Percentiles rank a stretch among this genome's conserved stretches.
These are phyloP conservation scores for Apostichopus japonicus DNA, from an alignment of 35 echinoderm and acorn worm genomes.

Conservation along the genomic window DNA sequence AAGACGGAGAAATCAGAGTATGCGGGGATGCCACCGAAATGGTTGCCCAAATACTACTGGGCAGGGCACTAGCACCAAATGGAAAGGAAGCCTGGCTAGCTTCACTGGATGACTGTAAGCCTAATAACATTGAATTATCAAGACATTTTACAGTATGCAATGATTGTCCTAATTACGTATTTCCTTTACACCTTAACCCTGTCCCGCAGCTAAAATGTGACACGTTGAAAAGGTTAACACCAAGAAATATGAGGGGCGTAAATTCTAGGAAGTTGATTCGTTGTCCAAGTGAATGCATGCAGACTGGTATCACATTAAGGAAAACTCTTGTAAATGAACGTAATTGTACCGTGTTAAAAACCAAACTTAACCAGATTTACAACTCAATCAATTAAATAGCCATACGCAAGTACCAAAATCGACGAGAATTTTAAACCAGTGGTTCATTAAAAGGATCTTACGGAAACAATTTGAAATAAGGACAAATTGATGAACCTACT, in stretches of 20 bases:
- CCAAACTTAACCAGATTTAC: no score
- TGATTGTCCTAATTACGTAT: neutral
- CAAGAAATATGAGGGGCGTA: no score
- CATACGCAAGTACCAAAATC: no score
- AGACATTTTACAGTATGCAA: slow-evolving; percentile 10
- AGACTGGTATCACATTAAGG: neutral
- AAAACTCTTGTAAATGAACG: no score
- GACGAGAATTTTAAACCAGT: no score
- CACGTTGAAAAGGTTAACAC: neutral
- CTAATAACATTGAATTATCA: neutral
- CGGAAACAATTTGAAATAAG: no score
- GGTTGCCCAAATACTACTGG: slow-evolving; percentile 37
- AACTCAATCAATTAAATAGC: no score
- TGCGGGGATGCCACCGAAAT: slow-evolving; percentile 31
- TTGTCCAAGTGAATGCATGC: slow-evolving; percentile 16
- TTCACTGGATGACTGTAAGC: neutral
- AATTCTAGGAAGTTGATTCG: no score
- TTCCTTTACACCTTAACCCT: slow-evolving; percentile 22
- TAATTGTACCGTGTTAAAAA: no score
- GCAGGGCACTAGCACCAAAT: slow-evolving; percentile 7
- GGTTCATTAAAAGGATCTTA: no score
- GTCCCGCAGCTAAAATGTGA: neutral
- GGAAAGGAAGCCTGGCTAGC: slow-evolving; percentile 4
- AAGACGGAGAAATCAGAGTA: neutral
- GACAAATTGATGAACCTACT: no score